Evolutionary conservation across 2,113 vertebrate genomes (phyloP), one percentile per base, ranked within the genome.

Genomic region (Pontoporia blainvillei): DNA sequence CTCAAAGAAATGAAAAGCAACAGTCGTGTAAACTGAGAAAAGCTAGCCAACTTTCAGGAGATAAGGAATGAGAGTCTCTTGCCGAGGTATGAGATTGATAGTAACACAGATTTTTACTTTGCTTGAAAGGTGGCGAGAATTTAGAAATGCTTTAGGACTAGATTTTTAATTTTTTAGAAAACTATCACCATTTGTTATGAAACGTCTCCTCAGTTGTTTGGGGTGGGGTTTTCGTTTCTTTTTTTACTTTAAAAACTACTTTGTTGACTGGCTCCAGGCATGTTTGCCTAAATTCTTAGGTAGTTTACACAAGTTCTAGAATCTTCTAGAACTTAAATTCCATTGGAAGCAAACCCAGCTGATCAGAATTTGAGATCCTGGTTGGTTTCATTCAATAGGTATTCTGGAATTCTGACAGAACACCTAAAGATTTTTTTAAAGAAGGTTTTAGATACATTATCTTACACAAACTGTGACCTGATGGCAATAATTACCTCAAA

Each of bases 401-500:
- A 59, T 97, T 95, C 96, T 97, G 92, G 82, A 18, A 12, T 95
- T 94, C 91, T 87, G 0, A 7, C 5, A 76, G 97, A 94, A 95
- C 95, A 89, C 97, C 92, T 95, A 2, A 27, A 31, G 83, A 44
- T 27, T 54, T 95, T 93, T 97, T 97, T 97, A 83, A 95, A 94
- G 98, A 98, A 98, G 98, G 97, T 98, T 98, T 98, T 98, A 98
- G 97, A 98, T 98, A 97, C 90, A 92, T 98, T 98, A 92, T 86
- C 97, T 98, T 98, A 98, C 90, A 0, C 97, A 99, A 98, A 98
- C 99, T 99, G 99, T 99, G 99, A 98, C 98, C 98, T 98, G 98
- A 97, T 98, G 98, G 98, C 98, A 98, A 98, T 99, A 99, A 98
- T 99, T 99, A 99, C 99, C 99, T 99, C 98, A 99, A 98, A 98